phyloP scores from a whole-genome alignment of 2,888 invertebrate species.

The Andrena haemorrhoa region DNA sequence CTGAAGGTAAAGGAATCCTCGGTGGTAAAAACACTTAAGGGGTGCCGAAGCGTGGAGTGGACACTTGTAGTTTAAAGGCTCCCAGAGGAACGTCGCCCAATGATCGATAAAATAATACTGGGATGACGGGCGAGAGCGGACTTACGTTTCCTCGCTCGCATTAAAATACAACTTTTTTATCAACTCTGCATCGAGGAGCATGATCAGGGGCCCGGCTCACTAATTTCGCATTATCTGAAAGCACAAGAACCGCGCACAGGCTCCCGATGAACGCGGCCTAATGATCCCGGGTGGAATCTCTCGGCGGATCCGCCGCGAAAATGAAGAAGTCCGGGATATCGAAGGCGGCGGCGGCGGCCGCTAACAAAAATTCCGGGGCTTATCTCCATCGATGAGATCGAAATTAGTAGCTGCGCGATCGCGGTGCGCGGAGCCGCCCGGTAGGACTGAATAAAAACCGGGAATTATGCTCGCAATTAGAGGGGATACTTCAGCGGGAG shows the following conservation, averaged over 20 bases:
- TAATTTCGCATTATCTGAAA: slow-evolving; percentile 55
- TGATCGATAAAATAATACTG: too few relatives aligned
- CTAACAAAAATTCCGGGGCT: slow-evolving; percentile 78
- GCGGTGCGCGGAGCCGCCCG: slow-evolving; percentile 72
- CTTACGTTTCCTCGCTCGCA: background rate
- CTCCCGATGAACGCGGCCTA: slow-evolving; percentile 40
- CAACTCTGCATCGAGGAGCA: background rate
- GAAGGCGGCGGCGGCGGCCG: slow-evolving; percentile 38
- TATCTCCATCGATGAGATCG: slow-evolving; percentile 84
- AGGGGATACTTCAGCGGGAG: slow-evolving; percentile 45
- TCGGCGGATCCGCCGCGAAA: slow-evolving; percentile 43
- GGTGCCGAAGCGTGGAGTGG: too few relatives aligned
- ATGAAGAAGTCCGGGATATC: slow-evolving; percentile 63
- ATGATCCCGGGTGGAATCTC: slow-evolving; percentile 57
- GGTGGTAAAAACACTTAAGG: too few relatives aligned
- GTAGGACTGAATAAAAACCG: slow-evolving; percentile 62
- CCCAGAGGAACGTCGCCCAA: too few relatives aligned
- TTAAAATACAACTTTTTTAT: slow-evolving; percentile 17
- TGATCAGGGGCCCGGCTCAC: slow-evolving; percentile 23
- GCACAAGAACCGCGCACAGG: background rate
- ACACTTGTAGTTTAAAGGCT: too few relatives aligned
- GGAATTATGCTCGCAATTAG: slow-evolving; percentile 69
- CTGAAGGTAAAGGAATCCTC: too few relatives aligned
- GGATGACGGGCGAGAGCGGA: too few relatives aligned
- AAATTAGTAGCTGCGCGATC: slow-evolving; percentile 82